These are phyloP conservation scores for Helicoverpa zea DNA, from an alignment of 1,140 invertebrate species.

Conservation along the genomic window DNA sequence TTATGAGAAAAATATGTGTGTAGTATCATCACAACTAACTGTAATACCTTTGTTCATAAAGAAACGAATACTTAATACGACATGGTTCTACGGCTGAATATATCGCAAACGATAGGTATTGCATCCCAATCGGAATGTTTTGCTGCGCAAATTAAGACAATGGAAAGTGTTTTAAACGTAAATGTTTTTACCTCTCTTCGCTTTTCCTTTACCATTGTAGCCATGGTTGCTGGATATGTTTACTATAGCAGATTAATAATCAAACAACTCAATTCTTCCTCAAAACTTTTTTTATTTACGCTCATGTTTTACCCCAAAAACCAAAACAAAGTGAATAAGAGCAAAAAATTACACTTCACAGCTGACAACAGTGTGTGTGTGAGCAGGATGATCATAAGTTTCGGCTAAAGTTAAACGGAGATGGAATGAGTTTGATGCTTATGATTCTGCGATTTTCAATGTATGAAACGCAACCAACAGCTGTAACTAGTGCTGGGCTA, in stretches of 20 bases:
- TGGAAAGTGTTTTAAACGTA: conserved; percentile 42
- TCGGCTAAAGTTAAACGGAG: background rate
- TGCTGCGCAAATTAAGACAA: conserved; percentile 58
- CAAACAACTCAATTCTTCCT: background rate
- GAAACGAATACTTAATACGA: background rate
- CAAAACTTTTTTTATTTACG: background rate
- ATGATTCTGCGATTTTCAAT: too few species aligned
- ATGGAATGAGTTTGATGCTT: background rate
- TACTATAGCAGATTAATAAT: background rate
- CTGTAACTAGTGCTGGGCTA: background rate
- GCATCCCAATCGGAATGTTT: background rate
- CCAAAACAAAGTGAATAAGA: conserved; percentile 23
- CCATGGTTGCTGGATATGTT: conserved; percentile 59
- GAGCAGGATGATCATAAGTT: background rate
- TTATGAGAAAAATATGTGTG: too few species aligned
- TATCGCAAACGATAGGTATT: background rate
- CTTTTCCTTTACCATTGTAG: conserved; percentile 79
- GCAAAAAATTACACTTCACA: background rate
- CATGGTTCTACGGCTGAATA: background rate
- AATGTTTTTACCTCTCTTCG: conserved; percentile 64
- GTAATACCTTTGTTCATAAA: background rate
- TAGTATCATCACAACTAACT: background rate
- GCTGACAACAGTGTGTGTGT: background rate
- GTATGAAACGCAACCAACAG: background rate
- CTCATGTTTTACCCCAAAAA: conserved; percentile 35